phyloP scores from a whole-genome alignment of 2,797 vertebrate genomes.

The Potorous gilbertii region DNA sequence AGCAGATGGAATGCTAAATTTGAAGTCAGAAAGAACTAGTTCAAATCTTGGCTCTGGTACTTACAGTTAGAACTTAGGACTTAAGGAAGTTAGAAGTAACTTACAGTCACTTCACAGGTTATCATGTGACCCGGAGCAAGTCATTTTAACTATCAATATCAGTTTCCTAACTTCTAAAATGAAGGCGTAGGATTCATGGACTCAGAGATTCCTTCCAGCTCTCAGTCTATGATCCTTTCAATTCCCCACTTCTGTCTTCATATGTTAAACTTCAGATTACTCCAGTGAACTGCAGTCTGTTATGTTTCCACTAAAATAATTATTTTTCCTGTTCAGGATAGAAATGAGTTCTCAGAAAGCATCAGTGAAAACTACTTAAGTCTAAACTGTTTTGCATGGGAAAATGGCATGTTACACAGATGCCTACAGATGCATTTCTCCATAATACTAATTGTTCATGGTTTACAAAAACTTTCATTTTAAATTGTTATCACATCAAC shows the following conservation, averaged over 20 bases:
- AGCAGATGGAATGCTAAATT: no score
- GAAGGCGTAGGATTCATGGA: no score
- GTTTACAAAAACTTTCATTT: slow-evolving; percentile 24
- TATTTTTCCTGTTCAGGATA: background rate
- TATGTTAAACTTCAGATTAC: slow-evolving; percentile 39
- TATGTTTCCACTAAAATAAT: slow-evolving; percentile 18
- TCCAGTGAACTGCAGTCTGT: slow-evolving; percentile 29
- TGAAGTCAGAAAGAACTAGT: no score
- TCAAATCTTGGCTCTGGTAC: no score
- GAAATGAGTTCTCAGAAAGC: slow-evolving; percentile 17
- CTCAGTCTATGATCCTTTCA: slow-evolving; percentile 2
- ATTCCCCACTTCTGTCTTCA: slow-evolving; percentile 17
- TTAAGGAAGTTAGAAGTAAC: no score
- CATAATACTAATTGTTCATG: background rate
- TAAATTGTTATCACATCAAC: no score
- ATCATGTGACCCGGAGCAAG: no score
- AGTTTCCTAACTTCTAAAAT: no score
- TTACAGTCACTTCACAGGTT: no score
- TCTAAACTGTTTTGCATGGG: background rate
- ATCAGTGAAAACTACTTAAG: slow-evolving; percentile 4
- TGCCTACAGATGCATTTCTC: slow-evolving; percentile 8
- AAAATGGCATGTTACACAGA: background rate
- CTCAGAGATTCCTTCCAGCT: no score
- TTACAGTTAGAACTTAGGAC: no score
- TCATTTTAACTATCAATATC: no score